Evolutionary conservation across 2,797 vertebrate species (phyloP).

Genomic region (Manis javanica): DNA sequence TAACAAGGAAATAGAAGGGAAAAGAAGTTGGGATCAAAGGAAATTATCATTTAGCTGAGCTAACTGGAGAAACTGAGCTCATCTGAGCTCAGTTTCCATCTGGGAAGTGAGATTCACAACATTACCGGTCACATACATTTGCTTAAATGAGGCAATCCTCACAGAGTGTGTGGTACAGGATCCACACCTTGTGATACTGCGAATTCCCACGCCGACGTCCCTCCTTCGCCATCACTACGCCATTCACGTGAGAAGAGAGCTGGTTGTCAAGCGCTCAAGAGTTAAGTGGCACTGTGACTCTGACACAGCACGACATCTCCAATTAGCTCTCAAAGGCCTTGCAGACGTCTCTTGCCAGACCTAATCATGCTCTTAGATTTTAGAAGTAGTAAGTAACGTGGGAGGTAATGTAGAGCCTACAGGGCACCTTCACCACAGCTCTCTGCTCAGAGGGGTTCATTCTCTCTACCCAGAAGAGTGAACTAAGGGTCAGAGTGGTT

Average conservation of each 20-base stretch:
- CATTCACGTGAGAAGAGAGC: not conserved
- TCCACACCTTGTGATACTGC: not conserved
- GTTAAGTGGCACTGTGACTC: not conserved
- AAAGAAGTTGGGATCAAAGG: not conserved
- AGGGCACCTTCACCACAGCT: not conserved
- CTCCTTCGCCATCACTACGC: not conserved
- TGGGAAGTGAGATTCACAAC: not conserved
- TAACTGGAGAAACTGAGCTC: not conserved
- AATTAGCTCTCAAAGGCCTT: not conserved
- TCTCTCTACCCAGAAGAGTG: not conserved
- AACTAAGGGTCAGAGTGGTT: not conserved
- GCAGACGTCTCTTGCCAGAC: not conserved
- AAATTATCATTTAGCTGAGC: not conserved
- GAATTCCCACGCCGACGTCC: not conserved
- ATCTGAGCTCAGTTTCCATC: not conserved
- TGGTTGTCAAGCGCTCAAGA: not conserved
- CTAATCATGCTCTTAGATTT: not conserved
- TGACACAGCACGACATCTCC: not conserved
- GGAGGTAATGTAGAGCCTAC: not conserved
- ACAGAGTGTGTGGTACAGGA: not conserved
- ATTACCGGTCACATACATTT: not conserved
- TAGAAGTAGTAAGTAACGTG: not conserved
- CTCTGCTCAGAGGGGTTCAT: not conserved
- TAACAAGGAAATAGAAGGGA: not conserved
- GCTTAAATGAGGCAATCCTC: not conserved